These are phyloP conservation scores for Aix galericulata DNA, from an alignment of 2,113 vertebrate species.

Conservation along the genomic window DNA sequence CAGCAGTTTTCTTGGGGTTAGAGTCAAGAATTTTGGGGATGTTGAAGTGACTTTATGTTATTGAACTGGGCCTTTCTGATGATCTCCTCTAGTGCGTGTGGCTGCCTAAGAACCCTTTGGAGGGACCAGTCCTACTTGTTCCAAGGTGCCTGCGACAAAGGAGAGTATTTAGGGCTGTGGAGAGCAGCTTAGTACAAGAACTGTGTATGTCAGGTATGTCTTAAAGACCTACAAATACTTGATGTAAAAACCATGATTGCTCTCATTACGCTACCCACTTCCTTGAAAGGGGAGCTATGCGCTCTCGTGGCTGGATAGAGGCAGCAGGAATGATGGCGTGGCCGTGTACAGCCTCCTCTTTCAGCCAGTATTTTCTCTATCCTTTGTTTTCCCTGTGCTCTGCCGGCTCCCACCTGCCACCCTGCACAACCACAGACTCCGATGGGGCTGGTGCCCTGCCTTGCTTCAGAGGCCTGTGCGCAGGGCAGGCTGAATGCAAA, in stretches of 20 bases:
- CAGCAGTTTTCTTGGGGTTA: not conserved
- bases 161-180: not conserved
- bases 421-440: accelerated
- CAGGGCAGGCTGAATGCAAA: not conserved
- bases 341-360: accelerated
- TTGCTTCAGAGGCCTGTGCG: not conserved
- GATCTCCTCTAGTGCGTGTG: not conserved
- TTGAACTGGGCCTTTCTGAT: not conserved
- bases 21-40: not conserved
- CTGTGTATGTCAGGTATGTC: not conserved
- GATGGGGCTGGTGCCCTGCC: not conserved
- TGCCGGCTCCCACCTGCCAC: not conserved
- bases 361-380: not conserved
- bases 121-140: not conserved
- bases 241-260: not conserved
- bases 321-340: not conserved
- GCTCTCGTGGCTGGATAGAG: not conserved
- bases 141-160: not conserved
- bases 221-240: not conserved
- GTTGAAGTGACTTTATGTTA: not conserved
- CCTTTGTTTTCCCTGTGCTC: not conserved
- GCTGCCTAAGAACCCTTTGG: not conserved
- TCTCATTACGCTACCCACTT: not conserved
- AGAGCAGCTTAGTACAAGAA: not conserved
- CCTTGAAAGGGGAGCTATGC: not conserved